A percentile compares a stretch with the other conserved stretches of the same genome.
Conservation (phyloP, 2,797 vertebrate species). For the Choloepus didactylus region DNA sequence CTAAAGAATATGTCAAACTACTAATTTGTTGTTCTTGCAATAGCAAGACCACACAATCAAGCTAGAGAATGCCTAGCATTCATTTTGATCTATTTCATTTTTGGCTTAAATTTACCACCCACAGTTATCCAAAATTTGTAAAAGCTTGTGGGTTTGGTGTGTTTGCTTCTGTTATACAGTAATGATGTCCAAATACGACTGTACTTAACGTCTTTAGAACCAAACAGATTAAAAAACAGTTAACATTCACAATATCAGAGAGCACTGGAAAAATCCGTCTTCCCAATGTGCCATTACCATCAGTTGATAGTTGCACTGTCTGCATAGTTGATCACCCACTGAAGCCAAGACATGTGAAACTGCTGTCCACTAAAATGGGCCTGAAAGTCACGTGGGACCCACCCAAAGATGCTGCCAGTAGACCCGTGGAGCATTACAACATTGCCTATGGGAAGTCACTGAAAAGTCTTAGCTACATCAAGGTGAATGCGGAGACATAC, state of each 20-base stretch:
- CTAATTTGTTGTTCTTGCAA: slow-evolving; percentile 7
- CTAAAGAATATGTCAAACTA: neutral
- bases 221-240: slow-evolving; percentile 15
- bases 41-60: neutral
- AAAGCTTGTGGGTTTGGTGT: neutral
- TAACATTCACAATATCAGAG: slow-evolving; percentile 19
- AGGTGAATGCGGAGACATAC: slow-evolving; percentile 86
- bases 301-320: slow-evolving; percentile 82
- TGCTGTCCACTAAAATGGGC: slow-evolving; percentile 88
- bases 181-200: neutral
- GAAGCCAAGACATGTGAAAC: slow-evolving; percentile 89
- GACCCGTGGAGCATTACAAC: slow-evolving; percentile 89
- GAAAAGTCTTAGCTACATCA: slow-evolving; percentile 89
- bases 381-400: slow-evolving; percentile 90
- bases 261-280: neutral
- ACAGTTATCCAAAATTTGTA: neutral
- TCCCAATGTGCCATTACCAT: neutral
- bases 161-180: slow-evolving; percentile 25
- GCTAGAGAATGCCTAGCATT: neutral
- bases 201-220: neutral
- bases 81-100: slow-evolving; percentile 59
- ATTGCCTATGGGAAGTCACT: slow-evolving; percentile 91
- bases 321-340: slow-evolving; percentile 88
- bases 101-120: slow-evolving; percentile 68
- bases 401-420: slow-evolving; percentile 88